Evolutionary conservation across 2,113 vertebrate genomes (phyloP).

Genomic region (Aspiorhynchus laticeps): DNA sequence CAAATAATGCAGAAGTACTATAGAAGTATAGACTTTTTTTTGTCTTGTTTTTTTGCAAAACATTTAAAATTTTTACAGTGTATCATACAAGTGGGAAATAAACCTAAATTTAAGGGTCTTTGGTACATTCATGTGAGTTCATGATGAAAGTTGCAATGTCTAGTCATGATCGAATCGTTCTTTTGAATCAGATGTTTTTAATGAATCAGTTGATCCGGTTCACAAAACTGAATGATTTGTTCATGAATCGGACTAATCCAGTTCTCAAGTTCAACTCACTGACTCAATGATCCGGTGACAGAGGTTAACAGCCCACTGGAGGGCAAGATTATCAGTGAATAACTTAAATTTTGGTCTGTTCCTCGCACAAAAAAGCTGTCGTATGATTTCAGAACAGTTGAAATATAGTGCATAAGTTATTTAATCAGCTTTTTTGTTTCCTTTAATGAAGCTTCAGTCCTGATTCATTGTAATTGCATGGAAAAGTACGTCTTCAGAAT

Average conservation of each 20-base stretch:
- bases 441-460: not conserved
- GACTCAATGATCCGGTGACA: constrained; percentile 20
- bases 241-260: constrained; percentile 15
- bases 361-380: not conserved
- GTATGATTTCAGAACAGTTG: not conserved
- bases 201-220: constrained; percentile 27
- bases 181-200: constrained; percentile 27
- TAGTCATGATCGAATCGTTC: not conserved
- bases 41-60: too few species aligned
- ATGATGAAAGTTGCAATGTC: constrained; percentile 1
- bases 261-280: constrained; percentile 20
- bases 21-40: too few species aligned
- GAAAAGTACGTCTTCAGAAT: not conserved
- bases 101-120: not conserved
- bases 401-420: not conserved
- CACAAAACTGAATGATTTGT: constrained; percentile 32
- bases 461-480: not conserved
- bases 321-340: constrained; percentile 36
- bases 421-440: not conserved
- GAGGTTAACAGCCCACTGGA: constrained; percentile 31
- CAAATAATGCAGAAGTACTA: not conserved
- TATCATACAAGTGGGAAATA: not conserved
- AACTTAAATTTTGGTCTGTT: constrained; percentile 24
- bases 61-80: too few species aligned
- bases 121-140: not conserved